phyloP scores from a whole-genome alignment of 2,113 vertebrate genomes.

The Paratilapia polleni region DNA sequence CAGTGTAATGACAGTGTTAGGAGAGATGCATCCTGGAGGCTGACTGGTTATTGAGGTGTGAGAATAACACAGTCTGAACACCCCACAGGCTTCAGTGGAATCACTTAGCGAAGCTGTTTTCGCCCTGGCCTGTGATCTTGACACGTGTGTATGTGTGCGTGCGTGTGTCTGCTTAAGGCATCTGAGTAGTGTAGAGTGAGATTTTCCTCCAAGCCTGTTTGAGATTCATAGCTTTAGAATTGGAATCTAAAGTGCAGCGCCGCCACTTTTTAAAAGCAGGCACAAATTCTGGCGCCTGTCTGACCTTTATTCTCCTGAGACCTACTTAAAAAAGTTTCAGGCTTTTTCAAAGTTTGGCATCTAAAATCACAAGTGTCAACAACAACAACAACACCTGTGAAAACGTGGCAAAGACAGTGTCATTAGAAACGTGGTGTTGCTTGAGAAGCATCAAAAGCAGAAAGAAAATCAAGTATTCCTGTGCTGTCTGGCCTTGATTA shows the following conservation, averaged over 20 bases:
- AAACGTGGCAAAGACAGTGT: neutral
- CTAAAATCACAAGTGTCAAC: conserved; percentile 21
- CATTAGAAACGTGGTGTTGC: neutral
- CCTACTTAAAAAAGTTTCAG: conserved; percentile 56
- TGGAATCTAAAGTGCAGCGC: conserved; percentile 57
- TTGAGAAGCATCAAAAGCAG: neutral
- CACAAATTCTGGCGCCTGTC: conserved; percentile 44
- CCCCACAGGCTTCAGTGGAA: conserved; percentile 25
- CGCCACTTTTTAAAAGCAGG: conserved; percentile 45
- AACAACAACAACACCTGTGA: neutral
- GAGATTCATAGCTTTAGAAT: conserved; percentile 72
- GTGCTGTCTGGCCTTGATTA: neutral
- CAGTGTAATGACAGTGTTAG: conserved; percentile 15
- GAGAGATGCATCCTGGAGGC: neutral
- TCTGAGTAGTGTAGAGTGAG: conserved; percentile 41
- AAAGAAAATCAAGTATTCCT: neutral
- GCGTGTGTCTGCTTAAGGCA: conserved; percentile 18
- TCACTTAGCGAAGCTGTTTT: conserved; percentile 54
- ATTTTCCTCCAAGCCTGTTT: conserved; percentile 59
- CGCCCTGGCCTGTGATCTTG: conserved; percentile 23
- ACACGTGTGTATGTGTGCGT: conserved; percentile 11
- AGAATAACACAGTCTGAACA: conserved; percentile 44
- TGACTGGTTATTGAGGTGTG: conserved; percentile 40
- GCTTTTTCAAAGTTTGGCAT: conserved; percentile 31
- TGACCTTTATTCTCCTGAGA: conserved; percentile 34